phyloP scores from a whole-genome alignment of 2,797 vertebrate genomes.

The Takifugu rubripes region DNA sequence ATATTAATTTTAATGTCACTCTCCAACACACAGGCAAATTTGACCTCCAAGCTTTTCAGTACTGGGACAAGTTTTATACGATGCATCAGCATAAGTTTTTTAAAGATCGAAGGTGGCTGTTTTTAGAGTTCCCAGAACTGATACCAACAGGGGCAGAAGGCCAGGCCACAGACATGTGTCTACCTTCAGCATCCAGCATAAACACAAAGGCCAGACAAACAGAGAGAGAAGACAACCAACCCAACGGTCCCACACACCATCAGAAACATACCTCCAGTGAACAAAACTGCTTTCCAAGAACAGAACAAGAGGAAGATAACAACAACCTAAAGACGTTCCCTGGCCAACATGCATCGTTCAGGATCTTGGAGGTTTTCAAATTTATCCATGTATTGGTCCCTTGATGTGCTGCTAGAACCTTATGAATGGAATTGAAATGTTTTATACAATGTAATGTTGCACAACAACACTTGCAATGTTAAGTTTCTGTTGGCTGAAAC shows the following conservation, averaged over 20 bases:
- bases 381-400: conserved; percentile 7
- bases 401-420: not conserved
- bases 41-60: conserved; percentile 81
- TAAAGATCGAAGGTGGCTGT: conserved; percentile 87
- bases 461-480: not conserved
- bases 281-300: conserved; percentile 15
- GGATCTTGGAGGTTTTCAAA: conserved; percentile 83
- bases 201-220: conserved; percentile 14
- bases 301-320: conserved; percentile 21
- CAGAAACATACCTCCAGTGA: conserved; percentile 13
- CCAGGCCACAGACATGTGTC: conserved; percentile 4
- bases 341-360: conserved; percentile 79
- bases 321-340: conserved; percentile 66
- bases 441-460: no score
- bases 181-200: conserved; percentile 7
- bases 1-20: conserved; percentile 11
- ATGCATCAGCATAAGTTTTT: conserved; percentile 89
- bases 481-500: not conserved
- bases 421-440: no score
- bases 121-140: conserved; percentile 90
- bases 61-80: conserved; percentile 90
- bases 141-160: conserved; percentile 66
- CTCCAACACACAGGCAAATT: conserved; percentile 76
- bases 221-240: conserved; percentile 15
- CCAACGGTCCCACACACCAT: conserved; percentile 5